These are phyloP conservation scores for Argyrosomus japonicus DNA, from an alignment of 2,113 vertebrate genomes.

Conservation along the genomic window DNA sequence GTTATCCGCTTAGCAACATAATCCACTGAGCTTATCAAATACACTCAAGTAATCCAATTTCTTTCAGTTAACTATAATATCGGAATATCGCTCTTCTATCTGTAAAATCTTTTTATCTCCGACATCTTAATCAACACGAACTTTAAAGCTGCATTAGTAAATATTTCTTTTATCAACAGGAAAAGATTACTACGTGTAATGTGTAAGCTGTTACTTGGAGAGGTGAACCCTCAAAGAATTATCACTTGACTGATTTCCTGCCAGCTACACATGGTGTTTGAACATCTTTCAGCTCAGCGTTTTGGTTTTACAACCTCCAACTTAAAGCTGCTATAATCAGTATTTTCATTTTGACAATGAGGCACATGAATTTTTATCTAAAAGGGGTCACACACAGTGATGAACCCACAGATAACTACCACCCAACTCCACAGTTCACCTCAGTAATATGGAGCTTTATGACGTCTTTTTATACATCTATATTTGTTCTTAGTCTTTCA, in stretches of 20 bases:
- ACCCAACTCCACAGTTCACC: not conserved
- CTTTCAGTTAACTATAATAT: conserved; percentile 24
- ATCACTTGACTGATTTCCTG: not conserved
- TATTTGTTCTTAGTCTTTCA: too few species aligned
- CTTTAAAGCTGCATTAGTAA: conserved; percentile 8
- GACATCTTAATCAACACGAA: conserved; percentile 1
- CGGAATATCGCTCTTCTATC: not conserved
- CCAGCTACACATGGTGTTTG: not conserved
- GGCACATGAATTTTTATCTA: not conserved
- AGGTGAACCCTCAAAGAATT: not conserved
- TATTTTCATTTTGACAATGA: not conserved
- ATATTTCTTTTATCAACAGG: not conserved
- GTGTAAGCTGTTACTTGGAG: not conserved
- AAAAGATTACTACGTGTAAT: not conserved
- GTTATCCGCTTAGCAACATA: conserved; percentile 31
- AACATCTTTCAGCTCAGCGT: not conserved
- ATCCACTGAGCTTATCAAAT: conserved; percentile 51
- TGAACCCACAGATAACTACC: not conserved
- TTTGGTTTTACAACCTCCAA: not conserved
- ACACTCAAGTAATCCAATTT: conserved; percentile 52
- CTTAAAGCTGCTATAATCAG: not conserved
- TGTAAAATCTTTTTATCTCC: not conserved
- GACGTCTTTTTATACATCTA: too few species aligned
- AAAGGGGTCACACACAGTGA: not conserved
- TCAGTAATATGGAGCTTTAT: not conserved